These are phyloP conservation scores for Drosophila seclusa DNA, from an alignment of 2,888 invertebrate species.

Conservation along the genomic window DNA sequence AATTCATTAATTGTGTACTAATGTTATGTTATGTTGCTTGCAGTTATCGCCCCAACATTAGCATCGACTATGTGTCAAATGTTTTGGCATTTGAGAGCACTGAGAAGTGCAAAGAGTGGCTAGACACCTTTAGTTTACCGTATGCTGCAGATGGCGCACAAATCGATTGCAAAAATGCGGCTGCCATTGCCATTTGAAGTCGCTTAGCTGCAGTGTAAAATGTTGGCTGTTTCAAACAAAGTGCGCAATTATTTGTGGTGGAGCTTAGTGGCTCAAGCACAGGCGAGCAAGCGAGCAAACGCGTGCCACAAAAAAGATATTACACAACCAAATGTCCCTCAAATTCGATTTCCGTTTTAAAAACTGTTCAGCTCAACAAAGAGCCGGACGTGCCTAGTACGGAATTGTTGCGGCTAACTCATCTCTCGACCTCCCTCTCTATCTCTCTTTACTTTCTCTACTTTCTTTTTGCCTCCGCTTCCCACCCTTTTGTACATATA, in stretches of 20 bases:
- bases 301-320: conserved; percentile 17
- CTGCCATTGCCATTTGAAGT: conserved; percentile 74
- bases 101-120: conserved; percentile 94
- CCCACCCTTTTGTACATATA: conserved; percentile 34
- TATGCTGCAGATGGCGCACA: conserved; percentile 88
- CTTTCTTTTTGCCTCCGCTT: neutral
- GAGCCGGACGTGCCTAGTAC: conserved; percentile 14
- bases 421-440: conserved; percentile 1
- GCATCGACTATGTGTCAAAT: conserved; percentile 93
- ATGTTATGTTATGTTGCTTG: conserved; percentile 84
- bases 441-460: neutral
- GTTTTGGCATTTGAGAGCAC: conserved; percentile 94
- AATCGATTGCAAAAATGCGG: conserved; percentile 94
- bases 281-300: neutral
- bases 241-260: conserved; percentile 23
- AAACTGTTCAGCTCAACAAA: conserved; percentile 20
- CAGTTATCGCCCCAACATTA: conserved; percentile 97
- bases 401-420: conserved; percentile 30
- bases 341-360: conserved; percentile 28
- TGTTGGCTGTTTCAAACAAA: conserved; percentile 14
- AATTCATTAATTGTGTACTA: neutral
- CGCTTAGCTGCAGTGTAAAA: conserved; percentile 3
- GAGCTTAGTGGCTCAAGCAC: conserved; percentile 12
- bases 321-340: conserved; percentile 17
- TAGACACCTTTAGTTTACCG: conserved; percentile 91